Evolutionary conservation across 2,888 invertebrate species (phyloP), one percentile per base, ranked within the genome.

Genomic region (Saturnia pavonia): DNA sequence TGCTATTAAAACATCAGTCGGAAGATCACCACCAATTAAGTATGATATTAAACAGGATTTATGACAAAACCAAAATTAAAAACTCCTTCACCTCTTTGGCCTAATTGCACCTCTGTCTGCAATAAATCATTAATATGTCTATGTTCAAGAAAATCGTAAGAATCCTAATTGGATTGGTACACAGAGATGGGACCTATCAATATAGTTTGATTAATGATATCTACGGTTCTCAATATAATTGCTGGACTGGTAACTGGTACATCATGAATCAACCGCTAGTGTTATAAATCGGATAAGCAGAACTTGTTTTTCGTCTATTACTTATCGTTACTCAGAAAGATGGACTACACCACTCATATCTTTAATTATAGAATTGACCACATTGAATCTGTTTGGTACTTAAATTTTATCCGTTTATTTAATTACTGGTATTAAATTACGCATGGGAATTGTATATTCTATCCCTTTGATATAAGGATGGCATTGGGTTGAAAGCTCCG

Each of bases 141-240:
- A 83, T 82, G 82, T 77, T 79, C 79, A 87, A 88, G 86, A 83
- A 91, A 91, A 89, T 89, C 88, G 86, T 88, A 86, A 84, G 85
- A 87, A 91, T 79, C 89, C 89, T 92, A 94, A 93, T 93, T 94
- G 92, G 92, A 88, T 91, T 88, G 88, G 88, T 91, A 88, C 88
- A 87, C 86, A 88, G 84, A 84, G 84, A 84, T 71, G 65, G 83
- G 81, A 88, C 85, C 92, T 91, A 94, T 92, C 93, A 91, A 91
- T 92, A 91, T 88, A 82, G 79, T 84, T 88, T 93, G 93, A 93
- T 94, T 93, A 91, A 94, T 94, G 91, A 88, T 89, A 91, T 89
- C 86, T 85, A 79, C 83, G 83, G 86, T 86, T 88, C 85, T 82
- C 84, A 84, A 82, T 89, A 89, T 92, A 92, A 92, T 92, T 93